phyloP scores from a whole-genome alignment of 1,140 invertebrate species.

The Asbolus verrucosus region DNA sequence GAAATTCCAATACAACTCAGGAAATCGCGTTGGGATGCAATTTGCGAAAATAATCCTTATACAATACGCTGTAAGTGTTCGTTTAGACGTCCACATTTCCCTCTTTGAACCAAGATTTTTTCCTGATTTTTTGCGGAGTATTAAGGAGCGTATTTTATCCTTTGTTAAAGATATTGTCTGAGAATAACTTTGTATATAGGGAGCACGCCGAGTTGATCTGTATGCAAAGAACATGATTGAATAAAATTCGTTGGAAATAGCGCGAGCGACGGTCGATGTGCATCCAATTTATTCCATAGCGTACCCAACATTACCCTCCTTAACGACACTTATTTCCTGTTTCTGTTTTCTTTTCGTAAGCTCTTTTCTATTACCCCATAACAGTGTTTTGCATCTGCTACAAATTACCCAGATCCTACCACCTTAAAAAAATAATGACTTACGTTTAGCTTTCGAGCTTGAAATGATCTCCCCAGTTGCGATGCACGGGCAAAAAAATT shows the following conservation, averaged over 20 bases:
- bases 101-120: conserved; percentile 4
- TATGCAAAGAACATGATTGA: conserved; percentile 52
- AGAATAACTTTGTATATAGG: conserved; percentile 32
- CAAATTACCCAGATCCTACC: conserved; percentile 11
- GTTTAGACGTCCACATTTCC: background rate
- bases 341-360: conserved; percentile 39
- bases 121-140: background rate
- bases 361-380: conserved; percentile 32
- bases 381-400: conserved; percentile 30
- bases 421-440: background rate
- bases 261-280: conserved; percentile 45
- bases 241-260: conserved; percentile 52
- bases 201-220: conserved; percentile 43
- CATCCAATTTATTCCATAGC: conserved; percentile 49
- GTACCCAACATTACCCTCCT: conserved; percentile 46
- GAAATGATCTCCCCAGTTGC: no score
- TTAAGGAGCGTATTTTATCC: conserved; percentile 16
- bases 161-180: conserved; percentile 29
- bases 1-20: background rate
- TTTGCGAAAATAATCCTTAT: background rate
- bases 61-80: background rate
- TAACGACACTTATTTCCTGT: conserved; percentile 48
- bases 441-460: background rate
- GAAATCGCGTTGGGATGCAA: background rate
- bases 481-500: no score